phyloP scores from a whole-genome alignment of 2,797 vertebrate genomes.

The Acipenser ruthenus region DNA sequence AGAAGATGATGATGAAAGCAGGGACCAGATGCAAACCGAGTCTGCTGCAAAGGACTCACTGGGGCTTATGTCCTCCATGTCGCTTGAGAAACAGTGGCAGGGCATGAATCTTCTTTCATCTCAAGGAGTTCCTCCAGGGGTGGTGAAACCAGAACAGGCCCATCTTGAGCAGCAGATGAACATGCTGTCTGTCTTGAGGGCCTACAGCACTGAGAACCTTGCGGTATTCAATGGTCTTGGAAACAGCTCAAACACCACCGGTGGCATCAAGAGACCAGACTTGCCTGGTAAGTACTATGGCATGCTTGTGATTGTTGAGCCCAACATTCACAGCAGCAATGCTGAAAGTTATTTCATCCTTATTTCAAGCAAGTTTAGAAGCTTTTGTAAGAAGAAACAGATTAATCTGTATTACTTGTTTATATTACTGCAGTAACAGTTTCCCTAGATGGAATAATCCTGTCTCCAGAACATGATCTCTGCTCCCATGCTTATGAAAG shows the following conservation, averaged over 20 bases:
- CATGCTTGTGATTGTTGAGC: slow-evolving; percentile 25
- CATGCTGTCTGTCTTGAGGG: slow-evolving; percentile 91
- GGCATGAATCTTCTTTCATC: slow-evolving; percentile 71
- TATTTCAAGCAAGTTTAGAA: slow-evolving; percentile 73
- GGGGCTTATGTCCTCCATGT: slow-evolving; percentile 52
- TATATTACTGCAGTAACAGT: slow-evolving; percentile 63
- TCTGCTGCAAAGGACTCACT: slow-evolving; percentile 53
- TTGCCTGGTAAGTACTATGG: slow-evolving; percentile 83
- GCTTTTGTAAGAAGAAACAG: slow-evolving; percentile 66
- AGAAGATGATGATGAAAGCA: slow-evolving; percentile 52
- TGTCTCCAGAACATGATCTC: slow-evolving; percentile 61
- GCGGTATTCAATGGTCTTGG: slow-evolving; percentile 88
- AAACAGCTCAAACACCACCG: slow-evolving; percentile 65
- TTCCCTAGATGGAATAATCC: slow-evolving; percentile 48
- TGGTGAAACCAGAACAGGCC: slow-evolving; percentile 76
- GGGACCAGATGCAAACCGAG: slow-evolving; percentile 47
- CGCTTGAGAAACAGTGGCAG: slow-evolving; percentile 79
- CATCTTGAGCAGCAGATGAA: slow-evolving; percentile 91
- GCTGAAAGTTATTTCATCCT: slow-evolving; percentile 70
- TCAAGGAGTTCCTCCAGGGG: slow-evolving; percentile 67
- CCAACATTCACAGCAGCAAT: slow-evolving; percentile 37
- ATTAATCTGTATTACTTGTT: slow-evolving; percentile 79
- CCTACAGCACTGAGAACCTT: slow-evolving; percentile 90
- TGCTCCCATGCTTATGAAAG: slow-evolving; percentile 46
- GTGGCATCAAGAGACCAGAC: slow-evolving; percentile 92